Percentiles rank a stretch among this genome's conserved stretches.
phyloP scores from a whole-genome alignment of 2,797 vertebrate species.

The Allobates femoralis region DNA sequence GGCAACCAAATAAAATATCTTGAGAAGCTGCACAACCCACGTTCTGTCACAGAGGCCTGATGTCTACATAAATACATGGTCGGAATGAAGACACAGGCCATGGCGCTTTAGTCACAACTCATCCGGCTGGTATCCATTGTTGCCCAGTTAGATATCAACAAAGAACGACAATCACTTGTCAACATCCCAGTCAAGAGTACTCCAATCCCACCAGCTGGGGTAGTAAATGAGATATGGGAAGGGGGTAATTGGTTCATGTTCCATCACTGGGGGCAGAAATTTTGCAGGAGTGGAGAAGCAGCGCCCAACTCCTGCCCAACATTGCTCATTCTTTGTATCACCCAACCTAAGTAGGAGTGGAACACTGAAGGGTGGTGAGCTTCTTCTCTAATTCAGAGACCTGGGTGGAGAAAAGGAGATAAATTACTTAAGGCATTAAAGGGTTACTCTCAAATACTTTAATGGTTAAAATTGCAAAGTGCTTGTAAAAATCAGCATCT shows the following conservation, averaged over 20 bases:
- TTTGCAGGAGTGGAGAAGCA: conserved; percentile 16
- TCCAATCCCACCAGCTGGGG: neutral
- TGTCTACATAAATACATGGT: conserved; percentile 35
- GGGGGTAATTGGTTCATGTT: conserved; percentile 18
- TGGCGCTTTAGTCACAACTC: conserved; percentile 14
- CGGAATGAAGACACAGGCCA: conserved; percentile 27
- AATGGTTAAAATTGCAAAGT: no score
- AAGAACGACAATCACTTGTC: conserved; percentile 48
- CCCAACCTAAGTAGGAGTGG: conserved; percentile 36
- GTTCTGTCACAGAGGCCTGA: conserved; percentile 17
- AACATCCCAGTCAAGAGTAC: conserved; percentile 43
- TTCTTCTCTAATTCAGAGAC: conserved; percentile 60
- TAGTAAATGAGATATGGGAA: conserved; percentile 44
- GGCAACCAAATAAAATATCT: conserved; percentile 21
- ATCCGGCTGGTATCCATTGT: conserved; percentile 28
- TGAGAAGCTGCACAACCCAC: conserved; percentile 27
- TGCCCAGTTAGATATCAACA: conserved; percentile 28
- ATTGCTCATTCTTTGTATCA: neutral
- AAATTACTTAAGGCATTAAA: neutral
- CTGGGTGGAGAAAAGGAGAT: neutral
- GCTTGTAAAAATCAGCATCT: no score
- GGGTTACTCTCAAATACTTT: no score
- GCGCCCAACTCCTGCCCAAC: conserved; percentile 6
- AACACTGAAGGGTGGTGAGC: conserved; percentile 50
- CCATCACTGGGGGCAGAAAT: conserved; percentile 44